phyloP scores from a whole-genome alignment of 2,888 invertebrate genomes.

The Sphaeridia pumilis region DNA sequence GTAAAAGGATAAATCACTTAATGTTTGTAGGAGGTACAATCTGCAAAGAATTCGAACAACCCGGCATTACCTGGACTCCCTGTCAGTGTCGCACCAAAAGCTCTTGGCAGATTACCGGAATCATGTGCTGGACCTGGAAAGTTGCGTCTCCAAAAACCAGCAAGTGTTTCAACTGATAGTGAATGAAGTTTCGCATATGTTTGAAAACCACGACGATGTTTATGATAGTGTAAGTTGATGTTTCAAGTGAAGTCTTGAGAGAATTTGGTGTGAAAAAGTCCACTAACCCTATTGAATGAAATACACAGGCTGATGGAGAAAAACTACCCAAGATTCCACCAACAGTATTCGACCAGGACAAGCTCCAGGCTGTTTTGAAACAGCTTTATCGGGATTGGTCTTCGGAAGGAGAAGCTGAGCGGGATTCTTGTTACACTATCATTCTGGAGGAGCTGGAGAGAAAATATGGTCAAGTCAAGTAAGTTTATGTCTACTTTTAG shows the following conservation, averaged over 20 bases:
- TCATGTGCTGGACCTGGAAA: constrained; percentile 60
- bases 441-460: constrained; percentile 70
- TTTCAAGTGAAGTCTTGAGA: too few species aligned
- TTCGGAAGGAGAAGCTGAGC: constrained; percentile 63
- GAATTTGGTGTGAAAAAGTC: too few species aligned
- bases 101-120: constrained; percentile 61
- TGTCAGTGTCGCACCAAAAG: constrained; percentile 63
- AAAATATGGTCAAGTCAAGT: constrained; percentile 50
- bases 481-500: constrained; percentile 4
- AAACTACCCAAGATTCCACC: constrained; percentile 14
- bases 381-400: constrained; percentile 98
- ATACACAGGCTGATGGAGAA: background rate
- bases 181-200: constrained; percentile 67
- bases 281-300: too few species aligned
- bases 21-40: constrained; percentile 58
- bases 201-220: constrained; percentile 51
- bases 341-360: constrained; percentile 49
- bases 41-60: constrained; percentile 51
- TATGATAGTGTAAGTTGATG: constrained; percentile 26
- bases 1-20: too few species aligned
- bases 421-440: constrained; percentile 76
- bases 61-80: constrained; percentile 57
- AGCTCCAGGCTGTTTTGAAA: constrained; percentile 87
- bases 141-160: constrained; percentile 60
- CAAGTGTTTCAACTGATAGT: constrained; percentile 57